Conservation (phyloP, 2,113 vertebrate species). For the Turnix velox region DNA sequence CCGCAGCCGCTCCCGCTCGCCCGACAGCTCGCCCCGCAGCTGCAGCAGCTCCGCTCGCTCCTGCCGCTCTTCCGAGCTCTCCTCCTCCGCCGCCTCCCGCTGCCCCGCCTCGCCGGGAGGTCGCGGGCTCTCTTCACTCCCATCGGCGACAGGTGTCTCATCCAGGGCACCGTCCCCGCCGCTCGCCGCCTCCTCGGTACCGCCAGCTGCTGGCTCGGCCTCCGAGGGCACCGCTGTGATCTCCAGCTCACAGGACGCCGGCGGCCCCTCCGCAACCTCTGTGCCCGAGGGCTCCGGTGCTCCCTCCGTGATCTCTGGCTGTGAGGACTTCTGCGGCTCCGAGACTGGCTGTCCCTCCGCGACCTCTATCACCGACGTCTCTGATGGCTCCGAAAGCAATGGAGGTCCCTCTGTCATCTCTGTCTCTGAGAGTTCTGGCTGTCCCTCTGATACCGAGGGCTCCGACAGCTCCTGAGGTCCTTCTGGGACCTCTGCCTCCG, state of each 20-base stretch:
- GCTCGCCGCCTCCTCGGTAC: neutral
- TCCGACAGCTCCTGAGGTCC: too few species aligned
- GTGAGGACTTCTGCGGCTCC: too few species aligned
- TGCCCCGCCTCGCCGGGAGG: neutral
- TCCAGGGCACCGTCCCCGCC: neutral
- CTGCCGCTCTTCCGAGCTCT: neutral
- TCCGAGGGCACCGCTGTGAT: too few species aligned
- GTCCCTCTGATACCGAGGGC: too few species aligned
- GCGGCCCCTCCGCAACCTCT: neutral
- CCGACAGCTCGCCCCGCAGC: slow-evolving; percentile 48
- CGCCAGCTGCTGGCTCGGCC: neutral
- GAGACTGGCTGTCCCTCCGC: too few species aligned
- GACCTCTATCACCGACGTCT: too few species aligned
- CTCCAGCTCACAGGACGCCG: too few species aligned
- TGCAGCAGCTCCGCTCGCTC: slow-evolving; percentile 40
- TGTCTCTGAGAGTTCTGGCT: too few species aligned
- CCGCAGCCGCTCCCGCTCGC: slow-evolving; percentile 55
- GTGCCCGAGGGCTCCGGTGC: neutral
- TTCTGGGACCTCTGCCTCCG: neutral
- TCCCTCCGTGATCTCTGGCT: neutral
- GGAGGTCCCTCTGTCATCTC: neutral
- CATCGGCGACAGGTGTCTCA: neutral
- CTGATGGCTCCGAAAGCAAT: too few species aligned
- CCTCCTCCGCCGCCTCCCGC: too few species aligned
- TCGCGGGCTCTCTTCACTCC: too few species aligned